These are phyloP conservation scores for Bellardia bayeri DNA, from an alignment of 2,888 invertebrate species.

Conservation along the genomic window DNA sequence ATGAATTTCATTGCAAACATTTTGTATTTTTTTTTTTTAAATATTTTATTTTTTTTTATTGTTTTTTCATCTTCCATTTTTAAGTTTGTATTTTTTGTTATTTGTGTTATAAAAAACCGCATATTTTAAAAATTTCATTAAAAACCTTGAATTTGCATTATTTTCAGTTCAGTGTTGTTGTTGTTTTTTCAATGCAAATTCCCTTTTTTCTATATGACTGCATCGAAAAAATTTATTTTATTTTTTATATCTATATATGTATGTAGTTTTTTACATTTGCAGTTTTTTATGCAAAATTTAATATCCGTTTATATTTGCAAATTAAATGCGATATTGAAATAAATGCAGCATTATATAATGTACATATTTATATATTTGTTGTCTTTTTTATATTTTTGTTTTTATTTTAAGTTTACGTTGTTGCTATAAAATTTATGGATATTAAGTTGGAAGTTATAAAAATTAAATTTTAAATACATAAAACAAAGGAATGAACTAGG, in stretches of 20 bases:
- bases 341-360: constrained; percentile 24
- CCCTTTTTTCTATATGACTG: constrained; percentile 54
- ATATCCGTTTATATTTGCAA: constrained; percentile 69
- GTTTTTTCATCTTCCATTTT: constrained; percentile 14
- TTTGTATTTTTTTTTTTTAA: constrained; percentile 14
- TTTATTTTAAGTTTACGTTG: constrained; percentile 11
- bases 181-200: constrained; percentile 9
- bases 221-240: constrained; percentile 49
- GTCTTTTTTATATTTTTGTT: constrained; percentile 15
- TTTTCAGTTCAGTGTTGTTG: constrained; percentile 49
- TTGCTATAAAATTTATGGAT: constrained; percentile 50
- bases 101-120: constrained; percentile 44
- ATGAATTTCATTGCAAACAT: constrained; percentile 45
- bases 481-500: too few species aligned
- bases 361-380: background rate
- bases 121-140: constrained; percentile 65
- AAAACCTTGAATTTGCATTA: constrained; percentile 69
- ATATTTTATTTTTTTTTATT: constrained; percentile 29
- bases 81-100: constrained; percentile 32
- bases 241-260: constrained; percentile 14
- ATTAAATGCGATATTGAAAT: constrained; percentile 60
- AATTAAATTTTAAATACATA: too few species aligned
- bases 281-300: constrained; percentile 62
- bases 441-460: background rate
- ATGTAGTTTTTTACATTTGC: background rate